Percentiles rank a stretch among this genome's conserved stretches.
Conservation (phyloP, 2,113 vertebrate genomes). For the Notechis scutatus region DNA sequence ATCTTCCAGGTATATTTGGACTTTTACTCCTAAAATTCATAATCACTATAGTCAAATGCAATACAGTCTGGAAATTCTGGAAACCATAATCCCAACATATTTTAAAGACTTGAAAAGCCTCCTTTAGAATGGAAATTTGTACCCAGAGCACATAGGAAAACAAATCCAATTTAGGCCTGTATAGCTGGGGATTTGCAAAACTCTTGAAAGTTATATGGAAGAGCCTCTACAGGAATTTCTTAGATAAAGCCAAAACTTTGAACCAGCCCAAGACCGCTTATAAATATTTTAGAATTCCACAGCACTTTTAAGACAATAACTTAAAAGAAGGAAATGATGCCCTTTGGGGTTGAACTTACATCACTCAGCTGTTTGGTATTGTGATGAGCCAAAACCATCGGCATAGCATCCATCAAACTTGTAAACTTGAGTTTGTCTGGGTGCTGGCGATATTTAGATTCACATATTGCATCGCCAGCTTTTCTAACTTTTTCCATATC, state of each 20-base stretch:
- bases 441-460: constrained; percentile 75
- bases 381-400: constrained; percentile 71
- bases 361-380: constrained; percentile 78
- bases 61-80: neutral
- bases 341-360: constrained; percentile 55
- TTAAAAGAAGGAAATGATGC: neutral
- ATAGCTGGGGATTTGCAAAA: neutral
- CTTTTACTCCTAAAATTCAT: neutral
- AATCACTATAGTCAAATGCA: neutral
- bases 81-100: neutral
- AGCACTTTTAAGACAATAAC: neutral
- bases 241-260: neutral
- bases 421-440: constrained; percentile 75
- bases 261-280: neutral
- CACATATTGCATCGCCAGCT: constrained; percentile 71
- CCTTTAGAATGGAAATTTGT: neutral
- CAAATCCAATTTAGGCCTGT: neutral
- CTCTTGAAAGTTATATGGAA: neutral
- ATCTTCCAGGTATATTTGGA: neutral
- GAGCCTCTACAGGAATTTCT: neutral
- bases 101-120: neutral
- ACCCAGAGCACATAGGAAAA: neutral
- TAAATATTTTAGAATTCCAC: neutral
- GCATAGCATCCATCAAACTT: constrained; percentile 70
- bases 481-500: constrained; percentile 75